Conservation (phyloP, 2,888 invertebrate genomes). For the Lucinisca nassula region DNA sequence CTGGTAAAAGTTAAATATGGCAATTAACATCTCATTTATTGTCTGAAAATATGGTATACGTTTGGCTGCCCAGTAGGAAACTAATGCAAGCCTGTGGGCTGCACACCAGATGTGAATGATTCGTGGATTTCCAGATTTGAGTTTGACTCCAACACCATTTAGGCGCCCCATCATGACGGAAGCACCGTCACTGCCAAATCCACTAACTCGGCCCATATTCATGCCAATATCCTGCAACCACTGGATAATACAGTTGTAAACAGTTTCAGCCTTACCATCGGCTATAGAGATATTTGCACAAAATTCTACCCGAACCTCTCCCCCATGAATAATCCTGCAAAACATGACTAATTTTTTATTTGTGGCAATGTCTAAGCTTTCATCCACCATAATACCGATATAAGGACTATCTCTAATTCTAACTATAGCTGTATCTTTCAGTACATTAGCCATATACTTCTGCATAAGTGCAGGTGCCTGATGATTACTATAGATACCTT, state of each 20-base stretch:
- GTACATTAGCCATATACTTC: conserved; percentile 28
- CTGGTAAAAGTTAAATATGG: conserved; percentile 34
- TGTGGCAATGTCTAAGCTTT: conserved; percentile 33
- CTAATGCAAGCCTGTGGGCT: conserved; percentile 44
- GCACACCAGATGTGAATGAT: conserved; percentile 55
- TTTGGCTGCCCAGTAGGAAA: conserved; percentile 46
- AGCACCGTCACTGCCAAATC: conserved; percentile 39
- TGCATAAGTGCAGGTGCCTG: conserved; percentile 31
- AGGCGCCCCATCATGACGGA: conserved; percentile 35
- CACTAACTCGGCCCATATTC: conserved; percentile 20
- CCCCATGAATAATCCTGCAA: conserved; percentile 26
- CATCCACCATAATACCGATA: conserved; percentile 48
- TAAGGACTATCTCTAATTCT: conserved; percentile 39
- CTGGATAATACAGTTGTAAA: conserved; percentile 27
- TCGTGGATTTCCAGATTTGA: conserved; percentile 23
- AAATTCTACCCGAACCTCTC: conserved; percentile 14
- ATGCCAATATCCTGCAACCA: conserved; percentile 27
- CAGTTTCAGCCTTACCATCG: conserved; percentile 51
- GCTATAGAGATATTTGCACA: conserved; percentile 23
- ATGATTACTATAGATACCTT: conserved; percentile 38
- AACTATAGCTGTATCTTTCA: conserved; percentile 18
- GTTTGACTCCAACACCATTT: conserved; percentile 1
- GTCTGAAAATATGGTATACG: conserved; percentile 13
- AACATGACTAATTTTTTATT: conserved; percentile 41
- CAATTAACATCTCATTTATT: conserved; percentile 31